A percentile compares a stretch with the other conserved stretches of the same genome.
Conservation (phyloP, 2,113 vertebrate species). For the Onychostruthus taczanowskii region DNA sequence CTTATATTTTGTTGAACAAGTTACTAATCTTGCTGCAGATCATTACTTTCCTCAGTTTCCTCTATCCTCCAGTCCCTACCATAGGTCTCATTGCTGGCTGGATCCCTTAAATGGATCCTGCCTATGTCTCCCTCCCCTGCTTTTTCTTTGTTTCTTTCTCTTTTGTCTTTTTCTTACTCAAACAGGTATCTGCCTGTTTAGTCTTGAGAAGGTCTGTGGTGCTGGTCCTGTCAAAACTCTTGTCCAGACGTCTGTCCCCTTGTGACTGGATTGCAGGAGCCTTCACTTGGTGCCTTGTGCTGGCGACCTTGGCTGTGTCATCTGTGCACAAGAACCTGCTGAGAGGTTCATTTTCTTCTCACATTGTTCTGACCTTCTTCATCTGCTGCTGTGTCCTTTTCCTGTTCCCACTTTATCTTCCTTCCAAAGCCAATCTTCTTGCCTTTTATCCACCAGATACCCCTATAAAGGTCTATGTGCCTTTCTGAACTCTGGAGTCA, state of each 20-base stretch:
- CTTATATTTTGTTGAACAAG: not conserved
- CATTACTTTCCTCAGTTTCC: not conserved
- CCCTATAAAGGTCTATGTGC: not conserved
- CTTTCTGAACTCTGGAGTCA: not conserved
- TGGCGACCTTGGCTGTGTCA: not conserved
- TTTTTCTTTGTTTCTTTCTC: not conserved
- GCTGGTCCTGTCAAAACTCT: not conserved
- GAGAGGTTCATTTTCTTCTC: slow-evolving; percentile 41
- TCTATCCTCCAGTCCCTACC: not conserved
- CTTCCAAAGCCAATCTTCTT: slow-evolving; percentile 53
- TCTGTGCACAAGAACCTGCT: slow-evolving; percentile 21
- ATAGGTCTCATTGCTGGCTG: not conserved
- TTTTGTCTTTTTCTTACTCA: not conserved
- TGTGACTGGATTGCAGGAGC: not conserved
- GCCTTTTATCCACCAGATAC: not conserved
- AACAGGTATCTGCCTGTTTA: not conserved
- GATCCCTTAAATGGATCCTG: not conserved
- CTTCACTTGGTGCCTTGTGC: not conserved
- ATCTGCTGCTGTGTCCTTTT: not conserved
- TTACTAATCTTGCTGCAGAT: not conserved
- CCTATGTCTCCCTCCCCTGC: not conserved
- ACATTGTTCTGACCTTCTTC: slow-evolving; percentile 2
- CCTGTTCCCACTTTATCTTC: not conserved
- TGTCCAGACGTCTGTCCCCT: not conserved
- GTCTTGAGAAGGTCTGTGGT: not conserved